Evolutionary conservation across 2,113 vertebrate species (phyloP), one percentile per base, ranked within the genome.

Genomic region (Pandion haliaetus): DNA sequence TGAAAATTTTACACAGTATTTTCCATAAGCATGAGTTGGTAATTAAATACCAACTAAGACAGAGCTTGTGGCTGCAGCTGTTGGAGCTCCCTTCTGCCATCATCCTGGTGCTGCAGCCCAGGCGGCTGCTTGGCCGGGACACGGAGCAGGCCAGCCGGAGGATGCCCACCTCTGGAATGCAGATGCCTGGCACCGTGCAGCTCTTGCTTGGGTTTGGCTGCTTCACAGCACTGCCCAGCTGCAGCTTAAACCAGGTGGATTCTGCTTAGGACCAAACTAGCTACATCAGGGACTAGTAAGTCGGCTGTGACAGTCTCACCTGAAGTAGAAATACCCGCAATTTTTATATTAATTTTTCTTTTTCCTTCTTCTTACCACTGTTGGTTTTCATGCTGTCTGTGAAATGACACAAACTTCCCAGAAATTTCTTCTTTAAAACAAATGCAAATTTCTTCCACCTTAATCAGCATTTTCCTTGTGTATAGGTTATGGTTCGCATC

Each of bases 131-230:
- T 0, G 0, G 47, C 26, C 4, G 2, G 79, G 70, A 24, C 67
- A 16, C 0, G 1, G 40, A 52, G 62, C 32, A 47, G 49, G 9
- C 4, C 12, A 31, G 49, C 25, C 14, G 2, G 32, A 45, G 73
- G 7, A 50, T 81, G 45, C 32, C 34, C 15, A 10, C 59, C 89
- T 76, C 47, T 18, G 62, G 72, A 81, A 45, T 29, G 42, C 1
- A 0, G 15, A 28, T 36, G 11, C 61, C 50, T 0, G 0, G 38
- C 40, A 42, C 58, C 7, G 9, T 12, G 1, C 25, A 20, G 32
- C 52, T 52, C 42, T n/a, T 5, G 0, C 50, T 8, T 20, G 23
- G 32, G 18, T 28, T 81, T 2, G 0, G 29, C 70, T 55, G 32
- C 70, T 58, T 17, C 50, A 10, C 3, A 13, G 40, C 70, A 12